Evolutionary conservation across 2,888 invertebrate species (phyloP), one percentile per base, ranked within the genome.

Genomic region (Idaea straminata): DNA sequence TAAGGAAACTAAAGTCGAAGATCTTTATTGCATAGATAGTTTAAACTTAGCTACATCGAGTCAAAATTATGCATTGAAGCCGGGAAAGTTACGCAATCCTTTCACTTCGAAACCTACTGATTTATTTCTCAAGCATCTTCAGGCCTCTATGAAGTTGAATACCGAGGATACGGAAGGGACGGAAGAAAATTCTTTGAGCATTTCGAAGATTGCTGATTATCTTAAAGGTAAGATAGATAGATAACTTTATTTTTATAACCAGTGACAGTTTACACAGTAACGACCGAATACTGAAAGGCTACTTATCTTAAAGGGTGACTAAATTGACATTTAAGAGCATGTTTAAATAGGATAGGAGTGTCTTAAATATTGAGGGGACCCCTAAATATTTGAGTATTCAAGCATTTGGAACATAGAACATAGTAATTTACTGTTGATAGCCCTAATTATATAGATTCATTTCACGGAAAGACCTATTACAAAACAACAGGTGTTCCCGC

Each of bases 151-250:
- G 35, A 77, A 77, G 61, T 62, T 83, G 47, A 75, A 75, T 1
- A 71, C 75, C 1, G 88, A 89, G 13, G 89, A 91, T 34, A 85
- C 85, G 7, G 87, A 86, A 62, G 82, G 78, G 5, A 84, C 87
- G 0, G 79, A 77, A 0, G 90, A 91, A 47, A 84, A 85, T 74
- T 92, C 92, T 2, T 72, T 92, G 34, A 91, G 90, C 69, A 81
- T 91, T 69, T 91, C 92, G 0, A 89, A 85, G 72, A 92, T 92
- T 74, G 88, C 88, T 57, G 90, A 89, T 72, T 88, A 84, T 76
- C 78, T 92, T 60, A 25, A 25, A 25, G 88, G 92, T 91, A 77
- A 81, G 84, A 72, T 15, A 59, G 35, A 38, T 38, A 61, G 59
- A 60, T 61, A 35, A 36, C 10, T 35, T 38, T 58, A 35, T 15